Conservation (phyloP, 2,888 invertebrate species). For the Amphipoea oculea region DNA sequence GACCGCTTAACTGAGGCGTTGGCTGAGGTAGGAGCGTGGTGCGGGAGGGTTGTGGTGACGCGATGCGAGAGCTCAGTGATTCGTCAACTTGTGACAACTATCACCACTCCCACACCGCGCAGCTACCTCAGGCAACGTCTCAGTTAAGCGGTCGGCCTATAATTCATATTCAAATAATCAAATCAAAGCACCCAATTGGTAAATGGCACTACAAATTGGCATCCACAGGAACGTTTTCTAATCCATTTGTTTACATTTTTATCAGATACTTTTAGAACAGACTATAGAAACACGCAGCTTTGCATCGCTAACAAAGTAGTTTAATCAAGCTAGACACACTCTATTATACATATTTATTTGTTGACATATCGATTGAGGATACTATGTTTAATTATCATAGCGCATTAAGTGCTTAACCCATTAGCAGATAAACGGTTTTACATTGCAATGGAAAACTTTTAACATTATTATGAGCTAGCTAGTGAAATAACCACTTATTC, state of each 20-base stretch:
- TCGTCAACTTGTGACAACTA: too few species aligned
- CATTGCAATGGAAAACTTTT: not conserved
- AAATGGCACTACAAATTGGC: not conserved
- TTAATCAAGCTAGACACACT: conserved; percentile 16
- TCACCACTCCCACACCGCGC: too few species aligned
- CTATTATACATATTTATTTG: not conserved
- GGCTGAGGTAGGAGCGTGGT: too few species aligned
- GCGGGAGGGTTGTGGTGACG: too few species aligned
- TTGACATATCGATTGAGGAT: conserved; percentile 4
- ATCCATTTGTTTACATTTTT: not conserved
- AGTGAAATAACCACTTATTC: too few species aligned
- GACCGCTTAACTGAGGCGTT: too few species aligned
- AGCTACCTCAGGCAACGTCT: too few species aligned
- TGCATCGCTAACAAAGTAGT: conserved; percentile 14
- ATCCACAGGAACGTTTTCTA: not conserved
- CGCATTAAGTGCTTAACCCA: not conserved
- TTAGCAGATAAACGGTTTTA: not conserved
- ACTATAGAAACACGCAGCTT: conserved; percentile 8
- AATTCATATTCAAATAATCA: not conserved
- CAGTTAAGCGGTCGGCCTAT: too few species aligned
- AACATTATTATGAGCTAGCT: not conserved
- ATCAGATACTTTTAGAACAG: not conserved
- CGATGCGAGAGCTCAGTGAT: too few species aligned
- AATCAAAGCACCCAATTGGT: not conserved
- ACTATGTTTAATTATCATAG: conserved; percentile 2